Conservation (phyloP, 2,113 vertebrate genomes). For the Micronisus gabar region DNA sequence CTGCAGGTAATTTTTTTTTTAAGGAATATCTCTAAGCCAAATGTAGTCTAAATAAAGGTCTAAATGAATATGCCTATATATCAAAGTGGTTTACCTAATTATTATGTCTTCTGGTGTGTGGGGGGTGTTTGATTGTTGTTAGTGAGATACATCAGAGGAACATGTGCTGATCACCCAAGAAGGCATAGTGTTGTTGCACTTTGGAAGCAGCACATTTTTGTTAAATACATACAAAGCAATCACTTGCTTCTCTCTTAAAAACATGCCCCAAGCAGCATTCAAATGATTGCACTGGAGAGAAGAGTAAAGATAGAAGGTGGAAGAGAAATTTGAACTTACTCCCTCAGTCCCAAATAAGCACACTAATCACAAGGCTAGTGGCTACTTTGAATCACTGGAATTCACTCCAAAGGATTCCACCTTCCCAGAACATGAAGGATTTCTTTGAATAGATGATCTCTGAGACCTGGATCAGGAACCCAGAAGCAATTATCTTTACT, state of each 20-base stretch:
- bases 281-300: not conserved
- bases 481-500: not conserved
- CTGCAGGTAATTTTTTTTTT: not conserved
- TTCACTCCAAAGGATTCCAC: not conserved
- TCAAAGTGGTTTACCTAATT: not conserved
- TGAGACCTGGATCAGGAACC: not conserved
- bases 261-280: not conserved
- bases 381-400: not conserved
- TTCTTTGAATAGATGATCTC: not conserved
- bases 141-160: not conserved
- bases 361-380: not conserved
- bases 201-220: not conserved
- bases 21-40: not conserved
- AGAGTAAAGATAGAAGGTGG: slow-evolving; percentile 4
- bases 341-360: not conserved
- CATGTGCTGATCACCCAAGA: not conserved
- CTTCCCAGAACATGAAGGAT: not conserved
- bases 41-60: not conserved
- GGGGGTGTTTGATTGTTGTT: not conserved
- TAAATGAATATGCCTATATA: not conserved
- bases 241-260: not conserved
- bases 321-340: not conserved
- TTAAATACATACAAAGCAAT: not conserved
- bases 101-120: not conserved
- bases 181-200: not conserved